phyloP scores from a whole-genome alignment of 2,113 vertebrate species.

The Desmodus rotundus region DNA sequence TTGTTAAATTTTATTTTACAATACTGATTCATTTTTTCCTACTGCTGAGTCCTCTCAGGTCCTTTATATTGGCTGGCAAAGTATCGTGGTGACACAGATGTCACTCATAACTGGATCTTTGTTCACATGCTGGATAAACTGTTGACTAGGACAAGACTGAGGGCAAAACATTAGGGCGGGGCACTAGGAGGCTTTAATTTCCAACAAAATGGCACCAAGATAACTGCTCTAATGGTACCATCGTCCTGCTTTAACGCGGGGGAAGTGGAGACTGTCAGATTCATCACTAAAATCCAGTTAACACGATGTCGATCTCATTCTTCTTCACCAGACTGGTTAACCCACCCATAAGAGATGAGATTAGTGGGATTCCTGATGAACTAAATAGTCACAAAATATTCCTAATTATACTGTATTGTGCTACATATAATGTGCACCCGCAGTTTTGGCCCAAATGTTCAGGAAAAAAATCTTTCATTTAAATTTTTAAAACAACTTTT shows the following conservation, averaged over 20 bases:
- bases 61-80: background rate
- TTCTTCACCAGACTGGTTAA: background rate
- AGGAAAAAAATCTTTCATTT: too few species aligned
- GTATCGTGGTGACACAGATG: background rate
- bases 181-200: background rate
- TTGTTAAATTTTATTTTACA: background rate
- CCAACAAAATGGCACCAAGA: background rate
- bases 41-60: background rate
- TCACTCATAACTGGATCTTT: background rate
- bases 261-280: background rate
- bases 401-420: background rate
- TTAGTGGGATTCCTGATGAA: background rate
- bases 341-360: background rate
- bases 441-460: too few species aligned
- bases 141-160: background rate
- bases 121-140: background rate
- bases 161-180: background rate
- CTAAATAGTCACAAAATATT: background rate
- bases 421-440: too few species aligned
- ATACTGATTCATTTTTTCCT: background rate
- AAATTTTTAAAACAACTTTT: too few species aligned
- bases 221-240: too few species aligned
- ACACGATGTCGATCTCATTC: background rate
- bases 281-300: background rate
- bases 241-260: background rate